Conservation (phyloP, 2,888 invertebrate species). For the Pyrrhia umbra region DNA sequence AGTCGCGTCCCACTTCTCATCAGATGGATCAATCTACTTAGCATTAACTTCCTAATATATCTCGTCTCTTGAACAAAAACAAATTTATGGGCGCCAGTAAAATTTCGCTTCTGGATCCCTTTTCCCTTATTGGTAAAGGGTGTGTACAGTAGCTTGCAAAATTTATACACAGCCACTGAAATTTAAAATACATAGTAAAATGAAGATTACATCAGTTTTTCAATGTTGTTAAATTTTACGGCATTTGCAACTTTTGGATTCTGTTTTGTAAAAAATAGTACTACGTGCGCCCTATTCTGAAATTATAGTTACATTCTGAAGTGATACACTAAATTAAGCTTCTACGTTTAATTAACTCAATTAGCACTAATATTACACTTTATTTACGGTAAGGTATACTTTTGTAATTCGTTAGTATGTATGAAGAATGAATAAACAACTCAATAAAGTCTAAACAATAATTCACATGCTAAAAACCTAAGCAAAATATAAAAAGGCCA, state of each 20-base stretch:
- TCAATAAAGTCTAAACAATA: neutral
- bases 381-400: no score
- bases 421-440: neutral
- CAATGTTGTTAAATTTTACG: no score
- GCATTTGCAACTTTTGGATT: no score
- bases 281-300: no score
- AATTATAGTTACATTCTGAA: no score
- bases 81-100: constrained; percentile 61
- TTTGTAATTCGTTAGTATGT: no score
- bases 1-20: constrained; percentile 28
- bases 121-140: constrained; percentile 52
- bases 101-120: constrained; percentile 48
- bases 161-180: neutral
- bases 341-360: no score
- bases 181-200: no score
- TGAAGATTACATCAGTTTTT: no score
- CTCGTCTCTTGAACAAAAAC: constrained; percentile 59
- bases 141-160: constrained; percentile 9
- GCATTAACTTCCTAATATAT: constrained; percentile 61
- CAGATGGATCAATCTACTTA: constrained; percentile 62
- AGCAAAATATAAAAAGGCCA: constrained; percentile 15
- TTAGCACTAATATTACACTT: no score
- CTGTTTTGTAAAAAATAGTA: no score
- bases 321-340: no score
- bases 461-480: constrained; percentile 21